A percentile compares a stretch with the other conserved stretches of the same genome.
These are phyloP conservation scores for Oryzias javanicus DNA, from an alignment of 2,113 vertebrate species.

Conservation along the genomic window DNA sequence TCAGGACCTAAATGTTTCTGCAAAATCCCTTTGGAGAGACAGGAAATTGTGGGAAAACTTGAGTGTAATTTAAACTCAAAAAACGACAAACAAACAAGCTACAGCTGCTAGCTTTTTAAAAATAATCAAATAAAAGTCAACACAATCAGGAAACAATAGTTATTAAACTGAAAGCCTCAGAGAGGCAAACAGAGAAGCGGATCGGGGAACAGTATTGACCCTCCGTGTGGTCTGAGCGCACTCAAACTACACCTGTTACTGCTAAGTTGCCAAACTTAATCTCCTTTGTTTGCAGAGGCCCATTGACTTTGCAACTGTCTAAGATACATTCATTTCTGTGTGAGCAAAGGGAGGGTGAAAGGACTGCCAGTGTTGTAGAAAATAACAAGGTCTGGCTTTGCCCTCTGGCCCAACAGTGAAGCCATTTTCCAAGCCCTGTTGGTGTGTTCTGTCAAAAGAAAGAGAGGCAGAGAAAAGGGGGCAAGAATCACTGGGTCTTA, in stretches of 20 bases:
- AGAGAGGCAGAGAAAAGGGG: slow-evolving; percentile 65
- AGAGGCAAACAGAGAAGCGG: slow-evolving; percentile 22
- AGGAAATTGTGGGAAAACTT: slow-evolving; percentile 25
- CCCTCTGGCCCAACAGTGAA: slow-evolving; percentile 68
- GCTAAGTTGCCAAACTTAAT: slow-evolving; percentile 70
- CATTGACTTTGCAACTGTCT: slow-evolving; percentile 67
- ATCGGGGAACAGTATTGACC: slow-evolving; percentile 26
- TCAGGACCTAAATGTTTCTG: slow-evolving; percentile 49
- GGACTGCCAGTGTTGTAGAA: slow-evolving; percentile 48
- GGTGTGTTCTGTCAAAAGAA: slow-evolving; percentile 72
- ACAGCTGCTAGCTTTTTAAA: background rate
- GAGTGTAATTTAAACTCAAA: slow-evolving; percentile 24
- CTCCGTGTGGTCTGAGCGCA: slow-evolving; percentile 59
- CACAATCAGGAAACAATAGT: slow-evolving; percentile 6
- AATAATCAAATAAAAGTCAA: slow-evolving; percentile 1
- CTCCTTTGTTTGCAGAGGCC: slow-evolving; percentile 67
- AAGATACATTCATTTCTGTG: slow-evolving; percentile 66
- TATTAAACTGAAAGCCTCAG: slow-evolving; percentile 26
- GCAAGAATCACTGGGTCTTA: slow-evolving; percentile 74
- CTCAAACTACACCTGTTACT: slow-evolving; percentile 72
- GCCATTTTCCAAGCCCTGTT: slow-evolving; percentile 74
- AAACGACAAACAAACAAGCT: slow-evolving; percentile 8
- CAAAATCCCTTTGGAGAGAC: slow-evolving; percentile 31
- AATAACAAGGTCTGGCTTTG: slow-evolving; percentile 61
- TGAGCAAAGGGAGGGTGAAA: slow-evolving; percentile 32